Evolutionary conservation across 2,888 invertebrate genomes (phyloP).

Genomic region (Eupithecia dodoneata): DNA sequence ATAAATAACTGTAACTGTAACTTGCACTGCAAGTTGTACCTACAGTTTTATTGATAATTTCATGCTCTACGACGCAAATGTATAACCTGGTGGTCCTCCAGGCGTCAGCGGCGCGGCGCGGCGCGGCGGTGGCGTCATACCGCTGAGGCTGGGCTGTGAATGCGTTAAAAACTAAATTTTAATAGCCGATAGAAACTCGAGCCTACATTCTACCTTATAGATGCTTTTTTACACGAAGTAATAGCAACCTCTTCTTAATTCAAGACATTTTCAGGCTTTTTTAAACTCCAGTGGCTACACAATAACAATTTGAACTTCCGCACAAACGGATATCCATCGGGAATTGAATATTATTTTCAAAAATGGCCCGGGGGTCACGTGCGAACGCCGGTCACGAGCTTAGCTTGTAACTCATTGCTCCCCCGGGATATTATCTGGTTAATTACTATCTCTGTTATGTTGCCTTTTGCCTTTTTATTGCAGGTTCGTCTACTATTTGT

Average conservation of each 20-base stretch:
- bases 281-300: background rate
- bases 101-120: too few relatives aligned
- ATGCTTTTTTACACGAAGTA: background rate
- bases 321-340: conserved; percentile 16
- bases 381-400: conserved; percentile 61
- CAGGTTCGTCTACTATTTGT: background rate
- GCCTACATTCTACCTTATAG: background rate
- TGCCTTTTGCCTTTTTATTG: conserved; percentile 43
- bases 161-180: too few relatives aligned
- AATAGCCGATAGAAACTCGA: too few relatives aligned
- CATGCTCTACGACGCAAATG: too few relatives aligned
- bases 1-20: too few relatives aligned
- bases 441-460: conserved; percentile 62
- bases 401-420: conserved; percentile 66
- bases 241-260: background rate
- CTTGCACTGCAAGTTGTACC: too few relatives aligned
- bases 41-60: too few relatives aligned
- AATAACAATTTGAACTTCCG: conserved; percentile 8
- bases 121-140: too few relatives aligned
- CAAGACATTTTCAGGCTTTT: background rate
- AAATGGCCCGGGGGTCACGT: conserved; percentile 56
- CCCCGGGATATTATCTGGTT: conserved; percentile 61
- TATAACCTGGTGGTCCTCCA: too few relatives aligned
- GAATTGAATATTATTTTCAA: conserved; percentile 39
- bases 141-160: too few relatives aligned